A percentile compares a stretch with the other conserved stretches of the same genome.
phyloP scores from a whole-genome alignment of 2,888 invertebrate genomes.

The Acronicta aceris region DNA sequence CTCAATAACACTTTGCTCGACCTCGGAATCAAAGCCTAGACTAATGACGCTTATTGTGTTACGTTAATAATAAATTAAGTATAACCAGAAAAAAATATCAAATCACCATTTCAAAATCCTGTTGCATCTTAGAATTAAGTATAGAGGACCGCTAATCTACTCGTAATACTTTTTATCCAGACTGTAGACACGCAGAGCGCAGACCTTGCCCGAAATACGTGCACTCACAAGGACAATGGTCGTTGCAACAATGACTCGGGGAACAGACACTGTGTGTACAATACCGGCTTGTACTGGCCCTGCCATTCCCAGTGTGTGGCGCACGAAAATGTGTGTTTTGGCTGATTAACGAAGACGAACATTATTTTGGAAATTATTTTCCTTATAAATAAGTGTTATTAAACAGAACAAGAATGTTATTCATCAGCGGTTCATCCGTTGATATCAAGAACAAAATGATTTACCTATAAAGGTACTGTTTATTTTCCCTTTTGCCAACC shows the following conservation, averaged over 20 bases:
- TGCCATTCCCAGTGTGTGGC: constrained; percentile 15
- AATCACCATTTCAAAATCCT: background rate
- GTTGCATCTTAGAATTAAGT: background rate
- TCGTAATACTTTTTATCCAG: constrained; percentile 12
- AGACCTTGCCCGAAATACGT: constrained; percentile 46
- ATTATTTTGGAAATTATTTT: too few relatives aligned
- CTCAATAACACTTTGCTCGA: too few relatives aligned
- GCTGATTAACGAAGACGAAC: background rate
- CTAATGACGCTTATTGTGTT: too few relatives aligned
- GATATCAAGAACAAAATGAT: too few relatives aligned
- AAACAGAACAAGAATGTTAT: too few relatives aligned
- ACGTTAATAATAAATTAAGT: too few relatives aligned
- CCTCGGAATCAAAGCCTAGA: too few relatives aligned
- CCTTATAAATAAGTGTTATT: too few relatives aligned
- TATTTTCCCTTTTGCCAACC: too few relatives aligned
- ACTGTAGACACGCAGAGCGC: constrained; percentile 9
- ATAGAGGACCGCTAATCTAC: background rate
- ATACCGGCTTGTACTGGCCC: constrained; percentile 7
- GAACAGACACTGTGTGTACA: constrained; percentile 26
- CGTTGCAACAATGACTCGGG: constrained; percentile 45
- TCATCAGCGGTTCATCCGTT: too few relatives aligned
- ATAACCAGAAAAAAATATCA: too few relatives aligned
- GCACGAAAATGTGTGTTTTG: constrained; percentile 1
- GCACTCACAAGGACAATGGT: constrained; percentile 42
- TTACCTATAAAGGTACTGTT: too few relatives aligned